Conservation (phyloP, 1,140 invertebrate species). For the Camponotus pennsylvanicus region DNA sequence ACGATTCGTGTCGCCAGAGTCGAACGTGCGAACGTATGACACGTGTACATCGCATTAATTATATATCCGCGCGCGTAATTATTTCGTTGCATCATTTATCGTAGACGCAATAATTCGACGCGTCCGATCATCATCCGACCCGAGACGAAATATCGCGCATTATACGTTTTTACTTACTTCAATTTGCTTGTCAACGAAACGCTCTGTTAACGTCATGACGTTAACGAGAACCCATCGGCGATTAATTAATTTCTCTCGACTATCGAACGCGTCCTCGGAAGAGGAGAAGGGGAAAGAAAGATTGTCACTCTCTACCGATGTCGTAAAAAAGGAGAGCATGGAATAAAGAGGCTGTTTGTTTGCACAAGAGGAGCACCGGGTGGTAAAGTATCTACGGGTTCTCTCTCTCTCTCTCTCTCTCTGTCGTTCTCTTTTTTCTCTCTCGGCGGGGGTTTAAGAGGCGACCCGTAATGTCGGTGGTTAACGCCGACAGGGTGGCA, state of each 20-base stretch:
- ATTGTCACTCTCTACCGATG: constrained; percentile 15
- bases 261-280: neutral
- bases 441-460: constrained; percentile 52
- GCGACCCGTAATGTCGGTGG: constrained; percentile 63
- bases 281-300: neutral
- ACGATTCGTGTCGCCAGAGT: neutral
- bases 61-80: constrained; percentile 9
- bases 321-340: neutral
- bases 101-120: constrained; percentile 29
- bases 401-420: neutral
- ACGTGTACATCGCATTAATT: constrained; percentile 20
- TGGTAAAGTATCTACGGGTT: constrained; percentile 51
- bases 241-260: constrained; percentile 50
- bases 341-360: constrained; percentile 62
- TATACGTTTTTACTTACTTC: constrained; percentile 24
- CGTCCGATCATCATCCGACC: neutral
- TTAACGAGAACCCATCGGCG: constrained; percentile 35
- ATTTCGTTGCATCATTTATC: constrained; percentile 33
- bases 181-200: constrained; percentile 17
- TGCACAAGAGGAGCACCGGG: constrained; percentile 38
- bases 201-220: constrained; percentile 38
- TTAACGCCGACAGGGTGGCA: constrained; percentile 61
- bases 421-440: neutral
- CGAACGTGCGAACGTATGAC: neutral
- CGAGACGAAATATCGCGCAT: neutral